Conservation (phyloP, 1,140 invertebrate genomes). For the Dinoponera quadriceps region DNA sequence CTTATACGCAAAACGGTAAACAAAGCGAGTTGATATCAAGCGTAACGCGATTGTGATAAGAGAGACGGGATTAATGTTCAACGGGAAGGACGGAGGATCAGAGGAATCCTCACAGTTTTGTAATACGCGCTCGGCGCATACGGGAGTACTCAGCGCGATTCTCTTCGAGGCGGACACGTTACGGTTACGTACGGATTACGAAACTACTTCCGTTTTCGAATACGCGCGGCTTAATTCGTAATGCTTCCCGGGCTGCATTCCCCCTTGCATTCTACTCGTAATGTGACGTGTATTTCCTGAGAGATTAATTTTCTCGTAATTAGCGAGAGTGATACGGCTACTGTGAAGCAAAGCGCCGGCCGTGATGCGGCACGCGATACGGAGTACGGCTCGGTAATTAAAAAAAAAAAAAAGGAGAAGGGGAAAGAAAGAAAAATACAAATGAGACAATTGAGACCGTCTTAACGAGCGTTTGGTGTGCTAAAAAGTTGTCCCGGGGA, state of each 20-base stretch:
- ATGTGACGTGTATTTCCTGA: conserved; percentile 33
- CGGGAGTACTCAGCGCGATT: not conserved
- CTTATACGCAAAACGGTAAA: too few species aligned
- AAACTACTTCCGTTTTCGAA: conserved; percentile 20
- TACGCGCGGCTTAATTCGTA: conserved; percentile 24
- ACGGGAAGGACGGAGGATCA: not conserved
- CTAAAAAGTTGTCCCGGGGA: not conserved
- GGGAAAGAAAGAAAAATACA: not conserved
- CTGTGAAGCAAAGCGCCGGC: conserved; percentile 7
- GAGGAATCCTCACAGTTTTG: not conserved
- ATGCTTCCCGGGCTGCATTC: conserved; percentile 26
- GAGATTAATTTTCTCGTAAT: conserved; percentile 58
- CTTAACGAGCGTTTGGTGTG: not conserved
- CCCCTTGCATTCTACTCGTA: conserved; percentile 35
- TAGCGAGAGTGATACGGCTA: conserved; percentile 38
- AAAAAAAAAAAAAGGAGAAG: not conserved
- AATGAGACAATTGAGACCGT: not conserved
- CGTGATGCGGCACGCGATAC: not conserved
- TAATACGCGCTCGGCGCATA: not conserved
- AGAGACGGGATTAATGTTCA: too few species aligned
- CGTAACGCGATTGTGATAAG: too few species aligned
- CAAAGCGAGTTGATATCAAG: too few species aligned
- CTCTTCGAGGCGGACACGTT: not conserved
- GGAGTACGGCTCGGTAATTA: conserved; percentile 15
- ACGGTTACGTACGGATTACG: not conserved